Base-by-base conservation (phyloP, 2,888 invertebrate species). In the Glaucopsyche alexis region DNA sequence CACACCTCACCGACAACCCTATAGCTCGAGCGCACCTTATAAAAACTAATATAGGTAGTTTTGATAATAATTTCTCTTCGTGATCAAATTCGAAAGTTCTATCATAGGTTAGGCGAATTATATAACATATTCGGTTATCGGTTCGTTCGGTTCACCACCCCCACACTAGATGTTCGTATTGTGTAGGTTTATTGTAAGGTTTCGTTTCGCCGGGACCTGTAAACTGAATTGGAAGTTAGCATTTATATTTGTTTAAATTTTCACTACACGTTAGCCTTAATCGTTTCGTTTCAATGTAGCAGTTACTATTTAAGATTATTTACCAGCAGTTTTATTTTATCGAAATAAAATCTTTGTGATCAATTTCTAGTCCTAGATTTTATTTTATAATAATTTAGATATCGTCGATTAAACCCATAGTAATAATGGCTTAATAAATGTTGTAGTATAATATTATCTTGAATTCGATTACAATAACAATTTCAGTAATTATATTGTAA, bases 91-190 rank as follows among this genome's bases (percentile, higher is more conserved):
- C 86, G 86, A 89, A 90, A 91, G 90, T 88, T 88, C 90, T 92
- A 91, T 91, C 91, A 91, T 93, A 93, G 93, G 92, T 87, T 93
- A 92, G 92, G 90, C 86, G 85, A 92, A 91, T 88, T 88, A 86
- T 88, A 84, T 88, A 86, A 88, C 87, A 87, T 85, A 83, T 84
- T 83, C 84, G 84, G 79, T 78, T 82, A 87, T 85, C 76, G 79
- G 83, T 85, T 85, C 79, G 77, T 84, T 83, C 85, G 78, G 79
- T 88, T 87, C 81, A 81, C 79, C 81, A 77, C 81, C 82, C 82
- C 78, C 81, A 78, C 81, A 79, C 82, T 82, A 83, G 77, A 76
- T 79, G 79, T 60, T 72, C 71, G 64, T 72, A 74, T 66, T n/a
- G 40, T 45, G 40, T 66, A 52, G 42, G 29, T 65, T 71, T 55